Percentiles rank a stretch among this genome's conserved stretches.
phyloP scores from a whole-genome alignment of 2,888 invertebrate species.

The Augochlorella aurata region DNA sequence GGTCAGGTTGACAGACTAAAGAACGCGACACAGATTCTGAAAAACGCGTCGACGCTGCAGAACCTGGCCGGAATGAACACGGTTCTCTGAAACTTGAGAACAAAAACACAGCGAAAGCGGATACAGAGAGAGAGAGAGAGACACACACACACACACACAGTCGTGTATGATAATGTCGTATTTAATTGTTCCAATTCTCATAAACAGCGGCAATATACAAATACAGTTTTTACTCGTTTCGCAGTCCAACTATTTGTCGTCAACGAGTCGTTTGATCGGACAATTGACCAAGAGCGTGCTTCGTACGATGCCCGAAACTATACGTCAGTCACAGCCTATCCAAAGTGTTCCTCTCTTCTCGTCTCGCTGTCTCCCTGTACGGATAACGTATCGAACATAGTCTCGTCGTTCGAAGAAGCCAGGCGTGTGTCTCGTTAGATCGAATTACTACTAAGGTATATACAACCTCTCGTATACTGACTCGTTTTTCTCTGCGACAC shows the following conservation, averaged over 20 bases:
- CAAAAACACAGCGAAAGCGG: not conserved
- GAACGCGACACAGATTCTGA: slow-evolving; percentile 74
- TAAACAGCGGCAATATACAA: slow-evolving; percentile 70
- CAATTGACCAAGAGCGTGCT: slow-evolving; percentile 63
- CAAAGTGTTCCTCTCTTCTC: slow-evolving; percentile 59
- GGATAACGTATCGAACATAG: slow-evolving; percentile 42
- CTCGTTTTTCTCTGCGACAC: slow-evolving; percentile 49
- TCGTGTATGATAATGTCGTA: slow-evolving; percentile 69
- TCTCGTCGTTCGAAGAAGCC: slow-evolving; percentile 43
- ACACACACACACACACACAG: slow-evolving; percentile 40
- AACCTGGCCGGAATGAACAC: slow-evolving; percentile 61
- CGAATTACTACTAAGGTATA: slow-evolving; percentile 60
- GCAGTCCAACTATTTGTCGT: slow-evolving; percentile 58
- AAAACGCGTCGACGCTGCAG: slow-evolving; percentile 66
- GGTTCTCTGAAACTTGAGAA: not conserved
- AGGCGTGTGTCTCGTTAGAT: slow-evolving; percentile 45
- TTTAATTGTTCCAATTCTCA: slow-evolving; percentile 69
- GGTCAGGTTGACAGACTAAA: slow-evolving; percentile 69
- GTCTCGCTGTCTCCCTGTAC: slow-evolving; percentile 28
- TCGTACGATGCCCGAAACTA: slow-evolving; percentile 67
- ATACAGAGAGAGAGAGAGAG: not conserved
- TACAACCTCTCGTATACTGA: slow-evolving; percentile 73
- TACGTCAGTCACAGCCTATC: slow-evolving; percentile 78
- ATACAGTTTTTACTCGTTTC: slow-evolving; percentile 64
- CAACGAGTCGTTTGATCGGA: slow-evolving; percentile 52